Evolutionary conservation across 1,140 invertebrate species (phyloP).

Genomic region (Lethocerus indicus): DNA sequence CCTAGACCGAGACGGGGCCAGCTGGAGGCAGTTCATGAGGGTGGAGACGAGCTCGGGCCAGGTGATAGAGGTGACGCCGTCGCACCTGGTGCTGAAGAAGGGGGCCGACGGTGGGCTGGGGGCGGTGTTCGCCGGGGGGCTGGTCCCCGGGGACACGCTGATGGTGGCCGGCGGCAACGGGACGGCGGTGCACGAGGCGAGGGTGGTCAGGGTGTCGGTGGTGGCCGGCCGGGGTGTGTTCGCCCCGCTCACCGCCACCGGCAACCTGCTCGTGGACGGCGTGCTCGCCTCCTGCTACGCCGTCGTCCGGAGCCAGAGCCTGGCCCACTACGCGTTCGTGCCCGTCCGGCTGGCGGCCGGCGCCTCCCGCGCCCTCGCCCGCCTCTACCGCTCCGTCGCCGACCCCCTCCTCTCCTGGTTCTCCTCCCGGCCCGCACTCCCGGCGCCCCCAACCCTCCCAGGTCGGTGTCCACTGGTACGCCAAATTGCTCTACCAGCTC

Average conservation of each 20-base stretch:
- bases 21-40: slow-evolving; percentile 48
- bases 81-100: slow-evolving; percentile 49
- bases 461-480: too few species aligned
- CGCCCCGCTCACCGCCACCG: slow-evolving; percentile 74
- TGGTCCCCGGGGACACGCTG: slow-evolving; percentile 33
- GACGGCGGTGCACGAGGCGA: slow-evolving; percentile 24
- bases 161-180: slow-evolving; percentile 29
- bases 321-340: slow-evolving; percentile 71
- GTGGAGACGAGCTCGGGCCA: slow-evolving; percentile 50
- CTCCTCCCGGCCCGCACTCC: too few species aligned
- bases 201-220: slow-evolving; percentile 38
- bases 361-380: not conserved
- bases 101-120: slow-evolving; percentile 16
- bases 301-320: slow-evolving; percentile 58
- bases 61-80: slow-evolving; percentile 60
- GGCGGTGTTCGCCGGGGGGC: slow-evolving; percentile 37
- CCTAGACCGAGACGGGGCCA: slow-evolving; percentile 56
- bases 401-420: not conserved
- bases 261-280: slow-evolving; percentile 79
- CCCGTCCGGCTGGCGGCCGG: slow-evolving; percentile 48
- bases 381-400: not conserved
- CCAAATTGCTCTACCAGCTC: too few species aligned
- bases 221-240: slow-evolving; percentile 53
- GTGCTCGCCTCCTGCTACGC: slow-evolving; percentile 91
- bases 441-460: too few species aligned